Evolutionary conservation across 2,113 vertebrate species (phyloP).

Genomic region (Pituophis catenifer): DNA sequence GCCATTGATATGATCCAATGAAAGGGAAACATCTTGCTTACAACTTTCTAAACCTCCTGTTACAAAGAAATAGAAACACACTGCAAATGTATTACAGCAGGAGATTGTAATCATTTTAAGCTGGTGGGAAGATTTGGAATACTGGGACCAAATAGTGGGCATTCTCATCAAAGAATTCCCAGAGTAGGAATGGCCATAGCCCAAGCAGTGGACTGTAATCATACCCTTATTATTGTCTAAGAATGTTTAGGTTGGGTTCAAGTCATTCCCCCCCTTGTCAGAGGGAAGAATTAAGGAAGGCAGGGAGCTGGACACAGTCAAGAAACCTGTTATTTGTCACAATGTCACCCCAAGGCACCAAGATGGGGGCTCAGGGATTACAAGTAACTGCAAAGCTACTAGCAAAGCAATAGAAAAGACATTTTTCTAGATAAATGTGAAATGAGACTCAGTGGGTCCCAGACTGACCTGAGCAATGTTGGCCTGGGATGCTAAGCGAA

Average conservation of each 20-base stretch:
- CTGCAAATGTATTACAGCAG: not conserved
- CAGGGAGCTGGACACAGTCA: not conserved
- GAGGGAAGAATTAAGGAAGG: not conserved
- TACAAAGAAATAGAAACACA: not conserved
- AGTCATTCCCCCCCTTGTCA: not conserved
- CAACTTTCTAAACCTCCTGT: not conserved
- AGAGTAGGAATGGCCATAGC: not conserved
- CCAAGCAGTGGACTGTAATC: not conserved
- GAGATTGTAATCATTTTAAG: not conserved
- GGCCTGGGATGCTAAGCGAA: conserved; percentile 95
- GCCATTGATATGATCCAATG: not conserved
- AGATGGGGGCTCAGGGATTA: not conserved
- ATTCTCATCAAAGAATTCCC: not conserved
- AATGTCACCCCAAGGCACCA: not conserved
- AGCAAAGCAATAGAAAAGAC: not conserved
- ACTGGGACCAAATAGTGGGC: not conserved
- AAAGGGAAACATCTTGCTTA: not conserved
- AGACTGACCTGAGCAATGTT: conserved; percentile 95
- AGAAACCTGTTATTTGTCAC: not conserved
- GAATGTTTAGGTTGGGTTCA: not conserved
- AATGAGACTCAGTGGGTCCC: not conserved
- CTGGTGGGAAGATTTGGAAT: not conserved
- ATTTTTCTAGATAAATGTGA: not conserved
- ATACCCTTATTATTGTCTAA: not conserved
- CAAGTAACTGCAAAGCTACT: not conserved